These are phyloP conservation scores for Petrocephalus microphthalmus DNA, from an alignment of 2,113 vertebrate species.

Conservation along the genomic window DNA sequence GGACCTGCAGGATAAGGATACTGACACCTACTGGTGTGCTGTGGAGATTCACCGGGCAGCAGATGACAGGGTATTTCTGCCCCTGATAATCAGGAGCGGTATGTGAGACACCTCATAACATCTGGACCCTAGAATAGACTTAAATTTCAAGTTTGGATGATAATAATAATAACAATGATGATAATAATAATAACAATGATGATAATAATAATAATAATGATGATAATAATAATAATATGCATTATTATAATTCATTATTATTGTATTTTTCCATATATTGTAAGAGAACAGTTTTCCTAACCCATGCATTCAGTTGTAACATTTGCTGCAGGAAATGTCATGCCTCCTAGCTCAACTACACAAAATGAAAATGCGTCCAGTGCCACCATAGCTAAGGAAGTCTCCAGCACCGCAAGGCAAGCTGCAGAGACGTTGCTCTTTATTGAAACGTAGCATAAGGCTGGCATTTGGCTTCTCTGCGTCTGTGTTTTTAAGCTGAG, in stretches of 20 bases:
- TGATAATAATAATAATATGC: neutral
- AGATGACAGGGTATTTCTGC: neutral
- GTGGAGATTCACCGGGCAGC: neutral
- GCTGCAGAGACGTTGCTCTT: neutral
- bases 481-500: neutral
- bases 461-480: neutral
- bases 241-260: neutral
- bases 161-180: neutral
- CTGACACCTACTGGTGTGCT: constrained; percentile 16
- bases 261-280: neutral
- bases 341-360: neutral
- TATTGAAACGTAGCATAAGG: neutral
- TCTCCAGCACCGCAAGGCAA: neutral
- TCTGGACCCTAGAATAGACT: neutral
- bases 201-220: no score
- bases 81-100: neutral
- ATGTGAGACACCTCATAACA: neutral
- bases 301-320: neutral
- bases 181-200: no score
- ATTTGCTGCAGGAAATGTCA: neutral
- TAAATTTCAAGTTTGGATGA: neutral
- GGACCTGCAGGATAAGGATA: neutral
- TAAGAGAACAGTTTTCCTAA: neutral
- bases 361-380: neutral
- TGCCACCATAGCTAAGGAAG: neutral